Percentiles rank a stretch among this genome's conserved stretches.
phyloP scores from a whole-genome alignment of 2,797 vertebrate species.

The Rhinichthys osculus region DNA sequence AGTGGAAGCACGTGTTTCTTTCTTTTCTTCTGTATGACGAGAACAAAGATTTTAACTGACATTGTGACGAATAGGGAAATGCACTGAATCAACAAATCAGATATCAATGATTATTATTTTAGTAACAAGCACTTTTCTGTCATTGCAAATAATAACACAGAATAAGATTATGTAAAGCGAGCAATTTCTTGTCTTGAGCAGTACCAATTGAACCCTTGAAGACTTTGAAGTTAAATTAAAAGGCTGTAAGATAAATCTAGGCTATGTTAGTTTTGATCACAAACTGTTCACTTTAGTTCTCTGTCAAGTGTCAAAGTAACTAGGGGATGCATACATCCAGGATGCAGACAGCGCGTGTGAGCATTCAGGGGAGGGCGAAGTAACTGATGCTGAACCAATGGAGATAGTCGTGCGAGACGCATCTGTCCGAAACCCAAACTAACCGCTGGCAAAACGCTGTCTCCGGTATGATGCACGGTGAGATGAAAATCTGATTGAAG shows the following conservation, averaged over 20 bases:
- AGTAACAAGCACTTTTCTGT: background rate
- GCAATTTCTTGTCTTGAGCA: background rate
- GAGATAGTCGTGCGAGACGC: constrained; percentile 39
- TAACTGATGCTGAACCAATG: constrained; percentile 32
- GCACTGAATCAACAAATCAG: background rate
- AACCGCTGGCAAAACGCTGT: constrained; percentile 4
- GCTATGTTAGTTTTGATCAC: constrained; percentile 37
- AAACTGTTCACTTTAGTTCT: constrained; percentile 11
- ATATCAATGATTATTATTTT: background rate
- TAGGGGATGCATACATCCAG: background rate
- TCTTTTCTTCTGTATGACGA: background rate
- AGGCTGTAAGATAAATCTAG: constrained; percentile 36
- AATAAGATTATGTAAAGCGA: background rate
- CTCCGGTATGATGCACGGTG: background rate
- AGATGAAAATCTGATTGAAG: constrained; percentile 25
- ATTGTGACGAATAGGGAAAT: background rate
- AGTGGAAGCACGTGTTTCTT: constrained; percentile 12
- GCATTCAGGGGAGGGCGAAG: constrained; percentile 52
- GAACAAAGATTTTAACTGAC: background rate
- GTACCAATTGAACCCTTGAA: background rate
- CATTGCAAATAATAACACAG: background rate
- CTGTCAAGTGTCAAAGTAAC: background rate
- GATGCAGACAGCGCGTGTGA: constrained; percentile 15
- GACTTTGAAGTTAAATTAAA: constrained; percentile 20
- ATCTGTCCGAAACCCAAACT: constrained; percentile 46